Conservation (phyloP, 2,113 vertebrate genomes). For the Xyliphius kryptos region DNA sequence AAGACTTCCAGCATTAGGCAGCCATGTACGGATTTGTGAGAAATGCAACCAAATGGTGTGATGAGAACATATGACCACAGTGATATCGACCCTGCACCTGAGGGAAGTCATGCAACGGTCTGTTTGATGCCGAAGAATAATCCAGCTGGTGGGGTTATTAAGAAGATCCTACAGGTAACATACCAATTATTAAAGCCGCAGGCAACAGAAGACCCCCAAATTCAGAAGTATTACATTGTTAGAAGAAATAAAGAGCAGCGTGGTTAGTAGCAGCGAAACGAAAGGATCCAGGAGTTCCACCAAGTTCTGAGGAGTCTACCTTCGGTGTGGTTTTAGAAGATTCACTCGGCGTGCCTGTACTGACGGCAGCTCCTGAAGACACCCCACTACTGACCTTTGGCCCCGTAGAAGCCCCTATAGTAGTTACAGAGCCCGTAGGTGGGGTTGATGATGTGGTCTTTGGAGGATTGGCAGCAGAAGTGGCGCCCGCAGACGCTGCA, state of each 20-base stretch:
- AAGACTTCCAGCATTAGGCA: not conserved
- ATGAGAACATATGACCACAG: not conserved
- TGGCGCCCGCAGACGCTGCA: not conserved
- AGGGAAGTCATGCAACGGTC: not conserved
- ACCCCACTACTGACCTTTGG: slow-evolving; percentile 5
- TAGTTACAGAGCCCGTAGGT: not conserved
- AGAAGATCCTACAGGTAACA: not conserved
- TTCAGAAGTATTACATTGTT: not conserved
- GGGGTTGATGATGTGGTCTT: not conserved
- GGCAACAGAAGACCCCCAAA: not conserved
- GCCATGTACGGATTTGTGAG: not conserved
- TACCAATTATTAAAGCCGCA: not conserved
- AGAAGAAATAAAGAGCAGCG: not conserved
- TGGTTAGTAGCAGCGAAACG: not conserved
- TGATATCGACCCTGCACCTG: not conserved
- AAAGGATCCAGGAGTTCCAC: slow-evolving; percentile 9
- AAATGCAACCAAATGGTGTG: not conserved
- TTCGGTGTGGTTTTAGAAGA: slow-evolving; percentile 45
- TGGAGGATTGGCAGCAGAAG: not conserved
- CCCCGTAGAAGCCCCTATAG: slow-evolving; percentile 14
- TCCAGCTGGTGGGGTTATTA: not conserved
- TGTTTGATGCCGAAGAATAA: not conserved
- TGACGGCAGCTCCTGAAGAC: slow-evolving; percentile 12
- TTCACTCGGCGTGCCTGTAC: no score
- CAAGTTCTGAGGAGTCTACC: slow-evolving; percentile 45